These are phyloP conservation scores for Cephonodes hylas DNA, from an alignment of 2,888 invertebrate genomes.

Conservation along the genomic window DNA sequence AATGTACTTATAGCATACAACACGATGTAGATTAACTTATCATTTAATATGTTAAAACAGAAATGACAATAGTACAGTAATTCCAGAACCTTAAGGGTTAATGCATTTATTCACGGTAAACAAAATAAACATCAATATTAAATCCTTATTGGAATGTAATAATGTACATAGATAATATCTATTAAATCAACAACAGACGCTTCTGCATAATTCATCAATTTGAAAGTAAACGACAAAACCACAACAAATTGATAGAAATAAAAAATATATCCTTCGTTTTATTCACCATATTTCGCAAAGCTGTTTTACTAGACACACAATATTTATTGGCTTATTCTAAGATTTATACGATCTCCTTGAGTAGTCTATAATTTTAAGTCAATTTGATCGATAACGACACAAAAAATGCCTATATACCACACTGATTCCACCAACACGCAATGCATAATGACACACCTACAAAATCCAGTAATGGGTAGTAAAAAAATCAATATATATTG, in stretches of 20 bases:
- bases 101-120: too few species aligned
- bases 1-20: background rate
- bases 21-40: background rate
- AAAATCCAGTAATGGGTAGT: background rate
- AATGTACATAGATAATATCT: background rate
- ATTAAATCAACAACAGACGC: background rate
- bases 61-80: too few species aligned
- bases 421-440: background rate
- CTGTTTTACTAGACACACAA: background rate
- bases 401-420: background rate
- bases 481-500: constrained; percentile 38
- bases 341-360: constrained; percentile 27
- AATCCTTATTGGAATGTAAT: background rate
- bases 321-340: background rate
- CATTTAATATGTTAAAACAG: too few species aligned
- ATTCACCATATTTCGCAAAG: background rate
- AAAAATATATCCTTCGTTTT: background rate
- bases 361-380: constrained; percentile 27
- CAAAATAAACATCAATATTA: too few species aligned
- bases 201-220: background rate
- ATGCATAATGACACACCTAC: background rate
- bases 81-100: too few species aligned
- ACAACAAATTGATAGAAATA: background rate
- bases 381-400: constrained; percentile 29
- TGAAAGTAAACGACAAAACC: background rate